Evolutionary conservation across 2,797 vertebrate species (phyloP), one percentile per base, ranked within the genome.

Genomic region (Rhynchonycteris naso): DNA sequence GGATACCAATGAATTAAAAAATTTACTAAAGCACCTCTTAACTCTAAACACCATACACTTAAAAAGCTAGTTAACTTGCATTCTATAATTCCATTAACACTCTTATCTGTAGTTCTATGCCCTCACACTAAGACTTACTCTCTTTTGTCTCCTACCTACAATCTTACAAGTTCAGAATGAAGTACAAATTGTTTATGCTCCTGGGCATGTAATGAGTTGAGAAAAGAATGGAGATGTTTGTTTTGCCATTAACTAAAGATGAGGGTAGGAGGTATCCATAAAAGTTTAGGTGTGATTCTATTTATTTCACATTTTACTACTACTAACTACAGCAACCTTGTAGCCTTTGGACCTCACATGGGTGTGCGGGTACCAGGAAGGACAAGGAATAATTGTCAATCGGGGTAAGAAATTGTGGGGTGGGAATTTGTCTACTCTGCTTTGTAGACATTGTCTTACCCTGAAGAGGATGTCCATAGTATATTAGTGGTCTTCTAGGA

Each of bases 181-280:
- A 89, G 11, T 28, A 82, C 38, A 47, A 88, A 63, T 65, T 10
- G 19, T 71, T 84, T 83, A 13, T 81, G 72, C n/a, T 85, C 33
- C 19, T 26, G 43, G 43, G 56, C 13, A 33, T 13, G 7, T 2
- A 28, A 76, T 56, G 54, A 56, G 35, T 10, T 35, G 56, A 82
- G 50, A 35, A 47, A 82, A 91, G 50, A 63, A 52, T 2, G 7
- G 63, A 79, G 38, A 15, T 43, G 54, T 89, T 76, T 66, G 47
- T 76, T 92, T 88, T 90, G 30, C 52, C 4, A 19, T 87, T 82
- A 38, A 52, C 22, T 19, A 71, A 90, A 78, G 22, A 14, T 30
- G 22, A 15, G 13, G 18, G 38, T 3, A 24, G 18, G n/a, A 65
- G 18, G 35, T 24, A n/a, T 19, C 13, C 18, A 9, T 56, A 56